phyloP scores from a whole-genome alignment of 2,888 invertebrate genomes.

The Cephus pygmeus region DNA sequence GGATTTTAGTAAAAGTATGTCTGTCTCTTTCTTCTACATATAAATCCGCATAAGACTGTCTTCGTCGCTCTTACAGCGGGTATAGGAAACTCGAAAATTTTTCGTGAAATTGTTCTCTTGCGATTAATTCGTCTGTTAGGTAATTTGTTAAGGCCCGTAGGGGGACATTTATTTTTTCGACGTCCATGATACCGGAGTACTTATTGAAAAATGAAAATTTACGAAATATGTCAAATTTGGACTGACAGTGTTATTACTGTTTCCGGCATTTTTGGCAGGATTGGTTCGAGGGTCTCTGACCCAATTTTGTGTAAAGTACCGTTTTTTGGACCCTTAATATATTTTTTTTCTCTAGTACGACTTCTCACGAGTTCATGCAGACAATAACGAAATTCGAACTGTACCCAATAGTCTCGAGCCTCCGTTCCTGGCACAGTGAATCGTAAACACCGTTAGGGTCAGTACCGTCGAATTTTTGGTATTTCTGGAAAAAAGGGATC shows the following conservation, averaged over 20 bases:
- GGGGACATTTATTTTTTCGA: not conserved
- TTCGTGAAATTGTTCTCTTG: not conserved
- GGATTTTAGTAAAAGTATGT: not conserved
- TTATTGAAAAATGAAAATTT: not conserved
- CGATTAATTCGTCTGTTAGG: not conserved
- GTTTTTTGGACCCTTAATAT: not conserved
- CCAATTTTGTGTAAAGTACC: not conserved
- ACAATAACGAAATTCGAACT: not conserved
- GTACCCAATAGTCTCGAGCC: not conserved
- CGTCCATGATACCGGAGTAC: not conserved
- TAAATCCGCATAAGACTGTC: not conserved
- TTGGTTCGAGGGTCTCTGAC: not conserved
- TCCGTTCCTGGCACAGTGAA: not conserved
- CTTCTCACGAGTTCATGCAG: not conserved
- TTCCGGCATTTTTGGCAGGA: not conserved
- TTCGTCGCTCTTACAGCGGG: not conserved
- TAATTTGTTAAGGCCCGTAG: no score
- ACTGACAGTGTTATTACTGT: not conserved
- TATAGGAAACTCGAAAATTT: not conserved
- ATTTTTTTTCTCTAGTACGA: not conserved
- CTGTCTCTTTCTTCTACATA: not conserved
- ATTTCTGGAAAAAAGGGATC: conserved; percentile 21
- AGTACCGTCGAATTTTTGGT: conserved; percentile 24
- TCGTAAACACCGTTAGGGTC: conserved; percentile 29
- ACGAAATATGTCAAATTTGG: not conserved